Conservation (phyloP, 2,113 vertebrate genomes). For the Solea solea region DNA sequence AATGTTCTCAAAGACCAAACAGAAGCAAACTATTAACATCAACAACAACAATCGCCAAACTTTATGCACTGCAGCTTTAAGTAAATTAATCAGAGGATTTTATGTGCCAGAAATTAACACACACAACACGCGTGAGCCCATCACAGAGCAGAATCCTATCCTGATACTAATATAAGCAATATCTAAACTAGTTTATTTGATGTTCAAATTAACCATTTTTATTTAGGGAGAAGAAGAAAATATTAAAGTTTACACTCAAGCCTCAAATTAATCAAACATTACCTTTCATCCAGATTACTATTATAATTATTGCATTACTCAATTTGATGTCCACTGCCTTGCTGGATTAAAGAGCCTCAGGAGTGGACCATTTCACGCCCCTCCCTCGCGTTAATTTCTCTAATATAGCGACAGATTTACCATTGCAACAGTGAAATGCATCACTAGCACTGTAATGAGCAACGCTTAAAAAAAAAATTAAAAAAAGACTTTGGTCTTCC, state of each 20-base stretch:
- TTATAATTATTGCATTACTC: constrained; percentile 57
- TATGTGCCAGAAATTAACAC: too few species aligned
- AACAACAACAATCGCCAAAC: too few species aligned
- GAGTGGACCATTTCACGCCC: constrained; percentile 19
- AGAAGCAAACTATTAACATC: too few species aligned
- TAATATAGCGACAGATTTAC: constrained; percentile 41
- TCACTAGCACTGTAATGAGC: constrained; percentile 30
- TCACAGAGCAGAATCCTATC: too few species aligned
- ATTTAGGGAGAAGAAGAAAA: constrained; percentile 10
- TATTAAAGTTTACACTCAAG: constrained; percentile 19
- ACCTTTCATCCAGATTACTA: constrained; percentile 47
- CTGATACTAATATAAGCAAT: too few species aligned
- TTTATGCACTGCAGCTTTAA: too few species aligned
- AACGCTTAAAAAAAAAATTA: constrained; percentile 19
- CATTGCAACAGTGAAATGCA: constrained; percentile 25
- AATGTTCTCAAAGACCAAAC: too few species aligned
- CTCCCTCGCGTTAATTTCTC: constrained; percentile 25
- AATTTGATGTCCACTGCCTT: constrained; percentile 45
- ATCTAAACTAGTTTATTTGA: not conserved
- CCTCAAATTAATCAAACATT: constrained; percentile 33
- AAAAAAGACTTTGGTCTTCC: constrained; percentile 27
- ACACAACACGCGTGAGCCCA: too few species aligned
- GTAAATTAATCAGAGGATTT: too few species aligned
- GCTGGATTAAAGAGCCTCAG: constrained; percentile 47
- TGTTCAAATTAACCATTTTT: constrained; percentile 33